Evolutionary conservation across 2,113 vertebrate genomes (phyloP), one percentile per base, ranked within the genome.

Genomic region (Microcebus tavaratra): DNA sequence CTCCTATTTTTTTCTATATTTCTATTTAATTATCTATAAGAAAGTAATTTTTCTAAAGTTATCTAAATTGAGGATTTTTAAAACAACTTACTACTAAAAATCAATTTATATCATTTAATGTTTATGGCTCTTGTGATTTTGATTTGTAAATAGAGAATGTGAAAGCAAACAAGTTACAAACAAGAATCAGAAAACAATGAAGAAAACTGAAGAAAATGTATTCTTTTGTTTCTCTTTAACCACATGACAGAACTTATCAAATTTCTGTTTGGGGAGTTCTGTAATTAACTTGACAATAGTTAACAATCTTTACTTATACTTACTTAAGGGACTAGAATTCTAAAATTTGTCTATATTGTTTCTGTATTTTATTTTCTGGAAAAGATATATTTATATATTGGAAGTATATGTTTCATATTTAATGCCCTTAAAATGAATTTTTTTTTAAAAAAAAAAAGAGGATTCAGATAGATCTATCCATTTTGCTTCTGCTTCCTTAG

Each of bases 61-160:
- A 81, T 91, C 68, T 89, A 59, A 76, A 86, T 59, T 73, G 63
- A 83, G 75, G 34, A 21, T 90, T 88, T 55, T 25, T 81, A 95
- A 80, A 88, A 53, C 11, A 83, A 65, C 23, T 50, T 45, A 80
- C 34, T 70, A 45, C 29, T 68, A 94, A 70, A 76, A 83, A 31
- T 63, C 15, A 11, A 83, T 1, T 68, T 39, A 55, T 80, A 61
- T 55, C 20, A 83, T 72, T 57, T 45, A 80, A n/a, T 45, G 2
- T 95, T 67, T 23, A 20, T 82, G 67, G 12, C 31, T 61, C 17
- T 65, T 90, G 6, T 70, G 29, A 34, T 42, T 59, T 75, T 81
- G 6, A 72, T 95, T 15, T 76, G 18, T 84, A 65, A 50, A n/a
- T 39, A 75, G 55, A 92, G 85, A 92, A 79, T 61, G 15, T n/a